Evolutionary conservation across 2,888 invertebrate species (phyloP), one percentile per base, ranked within the genome.

Genomic region (Sinodicranocentrus sp.): DNA sequence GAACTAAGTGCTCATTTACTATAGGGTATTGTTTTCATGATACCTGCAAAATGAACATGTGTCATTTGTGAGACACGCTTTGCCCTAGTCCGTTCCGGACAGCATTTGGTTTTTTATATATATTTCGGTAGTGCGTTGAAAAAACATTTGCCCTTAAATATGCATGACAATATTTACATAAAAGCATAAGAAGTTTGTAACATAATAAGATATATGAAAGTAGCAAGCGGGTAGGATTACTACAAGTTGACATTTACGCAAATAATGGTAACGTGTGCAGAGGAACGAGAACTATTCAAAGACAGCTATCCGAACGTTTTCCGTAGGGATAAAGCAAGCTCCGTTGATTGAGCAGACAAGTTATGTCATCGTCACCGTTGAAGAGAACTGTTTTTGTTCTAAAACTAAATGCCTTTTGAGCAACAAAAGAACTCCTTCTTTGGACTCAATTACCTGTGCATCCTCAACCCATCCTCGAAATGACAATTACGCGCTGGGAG

Each of bases 401-500:
- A 19, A 61, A 61, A 61, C 26, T 26, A 15, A 61, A 61, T 26
- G 15, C 61, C 13, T 25, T 61, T 25, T 15, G 25, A 28, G 61
- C 15, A 39, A 65, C 65, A 65, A 65, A 57, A 23, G 2, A 70
- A 2, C 19, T 43, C 57, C 67, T 54, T 54, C 25, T 59, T 76
- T 67, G 76, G 59, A 43, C 54, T 57, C 65, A 76, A 65, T 65
- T 76, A 76, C 76, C 76, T 76, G 76, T 65, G 63, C 73, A 75
- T 61, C 73, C 61, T 63, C 61, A 44, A 44, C 61, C 61, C 59
- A 23, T 13, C 21, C 61, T 21, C 17, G 19, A 59, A 39, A 48
- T 63, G 48, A 63, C 73, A 75, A 75, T 75, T 61, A 25, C 26
- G 23, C 39, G 72, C 15, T 23, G 44, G 28, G 72, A 23, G 17